A percentile compares a stretch with the other conserved stretches of the same genome.
Conservation (phyloP, 2,888 invertebrate species). For the Sturmia bella region DNA sequence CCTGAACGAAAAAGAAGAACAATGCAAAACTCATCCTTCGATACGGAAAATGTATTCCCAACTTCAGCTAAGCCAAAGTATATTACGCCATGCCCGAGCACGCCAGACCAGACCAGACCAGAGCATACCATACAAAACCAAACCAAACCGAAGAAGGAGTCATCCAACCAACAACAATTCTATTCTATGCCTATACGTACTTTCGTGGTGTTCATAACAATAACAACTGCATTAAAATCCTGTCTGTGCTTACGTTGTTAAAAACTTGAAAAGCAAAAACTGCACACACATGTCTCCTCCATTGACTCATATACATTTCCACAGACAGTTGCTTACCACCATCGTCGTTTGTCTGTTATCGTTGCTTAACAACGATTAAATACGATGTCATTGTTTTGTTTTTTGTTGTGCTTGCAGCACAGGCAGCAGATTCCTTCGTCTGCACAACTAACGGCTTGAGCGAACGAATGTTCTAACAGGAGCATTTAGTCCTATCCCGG, state of each 20-base stretch:
- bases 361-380: constrained; percentile 61
- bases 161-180: constrained; percentile 55
- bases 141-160: constrained; percentile 41
- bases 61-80: constrained; percentile 70
- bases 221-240: constrained; percentile 53
- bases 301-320: background rate
- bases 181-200: constrained; percentile 54
- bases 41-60: constrained; percentile 8
- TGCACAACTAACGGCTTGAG: constrained; percentile 60
- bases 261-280: constrained; percentile 65
- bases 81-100: constrained; percentile 35
- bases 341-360: constrained; percentile 59
- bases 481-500: constrained; percentile 81
- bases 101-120: constrained; percentile 54
- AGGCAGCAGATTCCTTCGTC: constrained; percentile 59
- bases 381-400: constrained; percentile 48
- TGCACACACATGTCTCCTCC: constrained; percentile 15
- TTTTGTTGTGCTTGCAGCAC: constrained; percentile 70
- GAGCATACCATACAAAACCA: constrained; percentile 58
- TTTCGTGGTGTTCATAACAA: constrained; percentile 44
- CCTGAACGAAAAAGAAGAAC: constrained; percentile 52
- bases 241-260: constrained; percentile 59
- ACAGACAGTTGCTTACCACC: constrained; percentile 17
- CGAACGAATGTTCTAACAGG: constrained; percentile 57
- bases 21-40: constrained; percentile 46